phyloP scores from a whole-genome alignment of 1,140 invertebrate genomes.

The Drosophila albomicans region DNA sequence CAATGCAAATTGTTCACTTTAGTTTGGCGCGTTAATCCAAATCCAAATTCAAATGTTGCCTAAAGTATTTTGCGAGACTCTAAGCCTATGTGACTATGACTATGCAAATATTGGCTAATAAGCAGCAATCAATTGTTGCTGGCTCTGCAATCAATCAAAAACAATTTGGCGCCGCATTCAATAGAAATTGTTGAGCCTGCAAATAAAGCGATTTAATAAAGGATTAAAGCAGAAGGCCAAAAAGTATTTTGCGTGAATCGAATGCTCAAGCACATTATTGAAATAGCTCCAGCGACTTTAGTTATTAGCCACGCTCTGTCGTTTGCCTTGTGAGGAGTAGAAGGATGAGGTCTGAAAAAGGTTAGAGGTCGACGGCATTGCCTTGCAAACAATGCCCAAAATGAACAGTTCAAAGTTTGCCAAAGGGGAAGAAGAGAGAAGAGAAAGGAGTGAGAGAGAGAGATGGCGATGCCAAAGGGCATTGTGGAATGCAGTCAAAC shows the following conservation, averaged over 20 bases:
- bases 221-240: background rate
- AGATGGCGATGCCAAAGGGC: conserved; percentile 39
- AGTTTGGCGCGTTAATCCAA: no score
- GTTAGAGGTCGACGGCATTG: background rate
- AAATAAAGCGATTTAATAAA: conserved; percentile 1
- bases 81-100: no score
- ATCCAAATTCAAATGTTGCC: no score
- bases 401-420: conserved; percentile 67
- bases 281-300: conserved; percentile 56
- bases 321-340: no score
- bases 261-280: conserved; percentile 66
- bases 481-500: conserved; percentile 56
- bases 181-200: background rate
- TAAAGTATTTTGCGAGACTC: no score
- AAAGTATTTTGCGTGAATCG: conserved; percentile 40
- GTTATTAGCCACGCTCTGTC: conserved; percentile 15
- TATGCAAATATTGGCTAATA: no score
- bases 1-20: no score
- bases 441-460: background rate
- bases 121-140: background rate
- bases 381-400: conserved; percentile 53
- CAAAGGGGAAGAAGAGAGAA: conserved; percentile 7
- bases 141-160: background rate
- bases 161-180: background rate
- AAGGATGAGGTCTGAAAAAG: background rate